phyloP scores from a whole-genome alignment of 2,113 vertebrate genomes.

The Geothlypis trichas region DNA sequence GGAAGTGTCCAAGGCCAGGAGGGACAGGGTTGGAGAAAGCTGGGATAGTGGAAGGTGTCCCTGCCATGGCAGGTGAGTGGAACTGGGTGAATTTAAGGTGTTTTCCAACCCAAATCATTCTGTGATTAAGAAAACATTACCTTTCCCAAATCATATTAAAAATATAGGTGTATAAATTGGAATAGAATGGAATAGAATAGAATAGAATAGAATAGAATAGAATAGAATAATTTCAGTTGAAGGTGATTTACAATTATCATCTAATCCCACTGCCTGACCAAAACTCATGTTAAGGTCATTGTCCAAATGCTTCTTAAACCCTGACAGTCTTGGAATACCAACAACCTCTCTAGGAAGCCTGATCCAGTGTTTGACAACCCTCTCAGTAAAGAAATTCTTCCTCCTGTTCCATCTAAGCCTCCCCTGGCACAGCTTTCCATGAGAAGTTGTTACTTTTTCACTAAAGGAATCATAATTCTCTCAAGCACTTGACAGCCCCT shows the following conservation, averaged over 20 bases:
- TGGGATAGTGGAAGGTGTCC: neutral
- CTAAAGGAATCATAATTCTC: neutral
- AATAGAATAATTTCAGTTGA: neutral
- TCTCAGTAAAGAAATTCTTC: neutral
- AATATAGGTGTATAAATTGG: neutral
- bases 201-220: neutral
- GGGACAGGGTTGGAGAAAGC: fast-evolving
- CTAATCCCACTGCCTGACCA: neutral
- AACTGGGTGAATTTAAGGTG: neutral
- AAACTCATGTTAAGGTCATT: neutral
- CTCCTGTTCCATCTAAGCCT: neutral
- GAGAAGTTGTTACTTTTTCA: neutral
- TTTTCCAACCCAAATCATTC: neutral
- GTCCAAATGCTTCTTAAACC: neutral
- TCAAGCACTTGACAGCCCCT: neutral
- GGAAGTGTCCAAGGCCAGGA: neutral
- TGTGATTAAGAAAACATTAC: neutral
- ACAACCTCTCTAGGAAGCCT: neutral
- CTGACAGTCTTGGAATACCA: neutral
- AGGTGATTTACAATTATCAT: neutral
- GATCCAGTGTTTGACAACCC: neutral
- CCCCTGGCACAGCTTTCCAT: neutral
- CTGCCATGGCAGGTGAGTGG: neutral
- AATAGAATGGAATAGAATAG: too few relatives aligned
- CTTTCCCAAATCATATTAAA: neutral